Evolutionary conservation across 1,140 invertebrate species (phyloP).

Genomic region (Nilaparvata lugens): DNA sequence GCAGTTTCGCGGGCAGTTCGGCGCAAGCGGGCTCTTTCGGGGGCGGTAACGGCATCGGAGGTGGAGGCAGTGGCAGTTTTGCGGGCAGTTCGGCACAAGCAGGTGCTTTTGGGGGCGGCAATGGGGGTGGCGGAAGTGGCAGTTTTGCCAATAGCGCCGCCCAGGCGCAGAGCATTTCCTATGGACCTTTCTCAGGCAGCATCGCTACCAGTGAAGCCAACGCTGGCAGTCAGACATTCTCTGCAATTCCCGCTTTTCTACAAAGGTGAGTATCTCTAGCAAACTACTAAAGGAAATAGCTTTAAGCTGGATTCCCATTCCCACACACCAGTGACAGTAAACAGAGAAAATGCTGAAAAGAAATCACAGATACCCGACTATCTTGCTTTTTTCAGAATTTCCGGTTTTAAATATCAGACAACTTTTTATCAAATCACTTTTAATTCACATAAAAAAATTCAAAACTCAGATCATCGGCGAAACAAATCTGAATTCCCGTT

Average conservation of each 20-base stretch:
- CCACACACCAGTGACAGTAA: too few species aligned
- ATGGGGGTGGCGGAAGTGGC: neutral
- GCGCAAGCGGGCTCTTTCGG: neutral
- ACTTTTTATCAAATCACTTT: too few species aligned
- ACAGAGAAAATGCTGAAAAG: too few species aligned
- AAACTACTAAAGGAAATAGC: too few species aligned
- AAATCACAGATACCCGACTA: too few species aligned
- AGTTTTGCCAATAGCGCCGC: neutral
- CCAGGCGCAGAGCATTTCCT: neutral
- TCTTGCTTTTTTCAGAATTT: too few species aligned
- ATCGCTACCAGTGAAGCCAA: neutral
- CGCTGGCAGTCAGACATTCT: neutral
- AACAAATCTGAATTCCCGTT: too few species aligned
- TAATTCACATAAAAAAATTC: too few species aligned
- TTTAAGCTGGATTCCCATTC: too few species aligned
- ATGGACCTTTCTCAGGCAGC: neutral
- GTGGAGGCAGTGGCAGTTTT: neutral
- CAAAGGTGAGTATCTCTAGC: neutral
- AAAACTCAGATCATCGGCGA: too few species aligned
- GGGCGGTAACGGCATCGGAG: neutral
- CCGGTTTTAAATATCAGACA: too few species aligned
- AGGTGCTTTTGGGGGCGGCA: neutral
- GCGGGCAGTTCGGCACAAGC: neutral
- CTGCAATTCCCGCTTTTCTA: neutral
- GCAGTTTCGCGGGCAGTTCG: neutral